Evolutionary conservation across 2,113 vertebrate genomes (phyloP).

Genomic region (Menura novaehollandiae): DNA sequence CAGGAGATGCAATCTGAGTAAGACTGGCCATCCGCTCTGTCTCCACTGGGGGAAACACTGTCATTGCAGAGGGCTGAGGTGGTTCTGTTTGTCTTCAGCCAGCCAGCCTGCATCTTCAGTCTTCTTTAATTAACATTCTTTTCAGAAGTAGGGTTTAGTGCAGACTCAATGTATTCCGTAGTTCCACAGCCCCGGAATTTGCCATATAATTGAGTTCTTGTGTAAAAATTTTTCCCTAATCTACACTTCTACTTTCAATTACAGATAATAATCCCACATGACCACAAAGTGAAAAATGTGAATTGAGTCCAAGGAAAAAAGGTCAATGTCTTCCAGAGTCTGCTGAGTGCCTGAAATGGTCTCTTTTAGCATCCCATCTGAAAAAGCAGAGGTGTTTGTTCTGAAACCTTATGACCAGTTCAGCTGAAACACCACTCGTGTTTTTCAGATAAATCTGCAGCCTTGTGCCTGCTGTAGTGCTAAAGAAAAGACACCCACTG

Average conservation of each 20-base stretch:
- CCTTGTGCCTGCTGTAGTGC: background rate
- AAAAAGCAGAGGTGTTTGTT: constrained; percentile 18
- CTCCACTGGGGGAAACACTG: background rate
- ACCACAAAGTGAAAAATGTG: constrained; percentile 10
- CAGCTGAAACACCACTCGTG: background rate
- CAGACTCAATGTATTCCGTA: background rate
- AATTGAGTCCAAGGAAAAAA: constrained; percentile 37
- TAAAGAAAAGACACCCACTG: background rate
- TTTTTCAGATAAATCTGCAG: background rate
- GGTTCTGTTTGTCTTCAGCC: constrained; percentile 38
- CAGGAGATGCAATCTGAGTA: constrained; percentile 53
- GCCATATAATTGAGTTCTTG: background rate
- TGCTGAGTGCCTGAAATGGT: background rate
- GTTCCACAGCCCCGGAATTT: background rate
- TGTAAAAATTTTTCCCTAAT: background rate
- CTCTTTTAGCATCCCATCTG: background rate
- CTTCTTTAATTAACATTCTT: constrained; percentile 13
- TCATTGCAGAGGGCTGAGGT: background rate
- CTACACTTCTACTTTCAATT: constrained; percentile 37
- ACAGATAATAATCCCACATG: constrained; percentile 37
- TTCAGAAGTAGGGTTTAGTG: background rate
- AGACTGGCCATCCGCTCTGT: constrained; percentile 21
- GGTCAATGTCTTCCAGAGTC: constrained; percentile 43
- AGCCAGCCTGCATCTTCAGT: background rate
- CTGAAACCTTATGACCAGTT: background rate